These are phyloP conservation scores for Mycetomoellerius zeteki DNA, from an alignment of 1,140 invertebrate species.

Conservation along the genomic window DNA sequence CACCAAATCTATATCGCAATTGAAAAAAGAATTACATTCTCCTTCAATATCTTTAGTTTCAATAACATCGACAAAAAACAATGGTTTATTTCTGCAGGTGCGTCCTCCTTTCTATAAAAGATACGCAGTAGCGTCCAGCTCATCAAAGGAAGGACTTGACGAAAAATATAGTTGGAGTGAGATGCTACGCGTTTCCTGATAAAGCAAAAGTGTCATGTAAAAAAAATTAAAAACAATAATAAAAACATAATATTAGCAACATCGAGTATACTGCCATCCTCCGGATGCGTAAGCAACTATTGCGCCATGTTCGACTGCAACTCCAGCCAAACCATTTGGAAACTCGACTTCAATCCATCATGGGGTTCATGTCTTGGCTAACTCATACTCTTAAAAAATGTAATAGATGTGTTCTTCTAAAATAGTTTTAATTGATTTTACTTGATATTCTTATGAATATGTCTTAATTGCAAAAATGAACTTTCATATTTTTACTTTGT, in stretches of 20 bases:
- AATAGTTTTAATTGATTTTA: background rate
- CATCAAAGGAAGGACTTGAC: background rate
- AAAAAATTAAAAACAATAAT: background rate
- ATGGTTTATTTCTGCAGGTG: background rate
- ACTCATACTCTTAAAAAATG: background rate
- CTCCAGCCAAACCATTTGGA: constrained; percentile 60
- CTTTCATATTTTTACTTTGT: background rate
- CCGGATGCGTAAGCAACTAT: constrained; percentile 77
- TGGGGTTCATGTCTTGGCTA: constrained; percentile 70
- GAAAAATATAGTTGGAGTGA: background rate
- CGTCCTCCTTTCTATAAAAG: background rate
- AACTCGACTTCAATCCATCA: constrained; percentile 51
- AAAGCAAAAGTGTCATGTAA: background rate
- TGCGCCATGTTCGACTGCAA: constrained; percentile 66
- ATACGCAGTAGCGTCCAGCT: background rate
- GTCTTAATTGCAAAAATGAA: background rate
- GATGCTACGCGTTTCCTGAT: background rate
- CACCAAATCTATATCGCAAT: background rate
- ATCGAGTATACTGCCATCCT: constrained; percentile 83
- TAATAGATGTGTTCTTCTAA: background rate
- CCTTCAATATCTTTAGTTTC: background rate
- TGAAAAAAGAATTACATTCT: background rate
- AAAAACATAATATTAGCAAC: constrained; percentile 23
- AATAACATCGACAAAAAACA: background rate
- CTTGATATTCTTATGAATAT: background rate